Evolutionary conservation across 2,888 invertebrate genomes (phyloP).

Genomic region (Eurytoma californica): DNA sequence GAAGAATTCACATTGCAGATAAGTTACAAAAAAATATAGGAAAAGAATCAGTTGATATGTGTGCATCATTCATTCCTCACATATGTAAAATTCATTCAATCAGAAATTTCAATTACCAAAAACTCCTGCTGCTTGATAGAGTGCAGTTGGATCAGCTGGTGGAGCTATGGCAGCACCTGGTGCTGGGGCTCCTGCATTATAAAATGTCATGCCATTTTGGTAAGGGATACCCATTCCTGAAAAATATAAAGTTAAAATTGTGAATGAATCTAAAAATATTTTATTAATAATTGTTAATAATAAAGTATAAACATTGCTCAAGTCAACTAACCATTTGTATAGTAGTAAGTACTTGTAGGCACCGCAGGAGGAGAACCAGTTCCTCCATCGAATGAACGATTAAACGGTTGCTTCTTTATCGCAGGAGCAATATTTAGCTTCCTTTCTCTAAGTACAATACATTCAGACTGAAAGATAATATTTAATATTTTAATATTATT

Average conservation of each 20-base stretch:
- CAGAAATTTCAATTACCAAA: constrained; percentile 66
- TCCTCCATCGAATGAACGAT: constrained; percentile 76
- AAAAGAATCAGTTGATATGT: constrained; percentile 36
- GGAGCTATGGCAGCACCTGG: constrained; percentile 71
- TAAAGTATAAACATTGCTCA: neutral
- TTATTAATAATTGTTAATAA: neutral
- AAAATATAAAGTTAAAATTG: constrained; percentile 29
- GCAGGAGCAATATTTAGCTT: constrained; percentile 92
- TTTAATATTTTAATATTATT: neutral
- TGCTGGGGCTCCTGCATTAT: constrained; percentile 71
- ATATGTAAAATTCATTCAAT: constrained; percentile 25
- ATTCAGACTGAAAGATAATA: constrained; percentile 79
- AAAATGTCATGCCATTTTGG: constrained; percentile 75
- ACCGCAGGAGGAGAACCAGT: constrained; percentile 77
- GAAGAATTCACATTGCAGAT: constrained; percentile 44
- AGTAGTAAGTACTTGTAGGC: constrained; percentile 76
- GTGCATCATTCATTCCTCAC: constrained; percentile 38
- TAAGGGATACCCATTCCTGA: constrained; percentile 73
- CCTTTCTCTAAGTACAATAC: constrained; percentile 86
- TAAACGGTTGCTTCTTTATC: constrained; percentile 86
- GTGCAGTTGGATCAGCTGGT: constrained; percentile 70
- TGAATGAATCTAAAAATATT: neutral
- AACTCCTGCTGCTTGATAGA: constrained; percentile 72
- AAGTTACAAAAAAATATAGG: constrained; percentile 33
- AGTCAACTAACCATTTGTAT: constrained; percentile 74